Percentiles rank a stretch among this genome's conserved stretches.
Evolutionary conservation across 1,140 invertebrate species (phyloP).

Genomic region (Heterodera carotae): DNA sequence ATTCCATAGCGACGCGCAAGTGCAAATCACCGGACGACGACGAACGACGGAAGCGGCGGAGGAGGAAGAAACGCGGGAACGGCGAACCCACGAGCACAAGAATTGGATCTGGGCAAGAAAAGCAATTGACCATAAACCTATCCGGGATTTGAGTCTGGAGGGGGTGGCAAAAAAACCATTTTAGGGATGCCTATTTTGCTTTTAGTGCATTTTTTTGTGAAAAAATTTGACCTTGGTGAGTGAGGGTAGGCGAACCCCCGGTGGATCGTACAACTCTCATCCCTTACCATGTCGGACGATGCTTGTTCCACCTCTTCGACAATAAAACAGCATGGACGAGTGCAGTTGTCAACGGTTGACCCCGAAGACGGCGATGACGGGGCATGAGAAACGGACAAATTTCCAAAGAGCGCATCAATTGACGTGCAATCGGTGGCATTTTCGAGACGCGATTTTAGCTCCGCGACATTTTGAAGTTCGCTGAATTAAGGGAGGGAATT

Average conservation of each 20-base stretch:
- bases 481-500: too few species aligned
- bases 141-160: too few species aligned
- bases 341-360: background rate
- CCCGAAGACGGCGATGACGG: background rate
- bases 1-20: conserved; percentile 15
- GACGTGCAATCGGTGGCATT: conserved; percentile 14
- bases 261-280: too few species aligned
- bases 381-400: background rate
- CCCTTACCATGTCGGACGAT: conserved; percentile 24
- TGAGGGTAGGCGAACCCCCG: too few species aligned
- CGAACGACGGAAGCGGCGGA: background rate
- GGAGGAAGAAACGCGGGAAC: background rate
- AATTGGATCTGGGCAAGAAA: conserved; percentile 23
- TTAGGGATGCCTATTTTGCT: background rate
- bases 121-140: too few species aligned
- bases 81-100: conserved; percentile 11
- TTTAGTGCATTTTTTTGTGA: background rate
- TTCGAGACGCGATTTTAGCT: conserved; percentile 22
- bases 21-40: conserved; percentile 22
- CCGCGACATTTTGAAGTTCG: conserved; percentile 32
- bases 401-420: conserved; percentile 16
- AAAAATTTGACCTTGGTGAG: too few species aligned
- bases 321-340: conserved; percentile 25
- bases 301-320: conserved; percentile 26
- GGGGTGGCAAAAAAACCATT: background rate